Base-by-base conservation (phyloP, 2,888 invertebrate genomes). In the Apantesis nais region DNA sequence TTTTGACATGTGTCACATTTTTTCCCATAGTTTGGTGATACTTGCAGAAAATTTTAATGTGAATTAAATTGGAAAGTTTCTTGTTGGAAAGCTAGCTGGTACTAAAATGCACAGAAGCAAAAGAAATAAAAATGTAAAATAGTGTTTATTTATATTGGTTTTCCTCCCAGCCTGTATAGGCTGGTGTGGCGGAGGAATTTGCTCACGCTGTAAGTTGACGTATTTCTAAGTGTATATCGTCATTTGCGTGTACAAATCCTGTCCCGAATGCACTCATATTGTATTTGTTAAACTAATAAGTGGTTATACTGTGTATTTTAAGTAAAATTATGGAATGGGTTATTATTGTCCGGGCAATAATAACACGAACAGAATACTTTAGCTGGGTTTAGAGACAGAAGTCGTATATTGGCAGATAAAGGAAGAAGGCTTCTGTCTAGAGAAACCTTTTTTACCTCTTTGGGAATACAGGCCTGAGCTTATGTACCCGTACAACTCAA, bases 41-140 rank as follows among this genome's bases (percentile, higher is more conserved):
- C n/a, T 67, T 65, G 19, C 34, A 62, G 31, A 77, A 74, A 70
- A 72, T 75, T 71, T 61, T 61, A 34, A 75, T 75, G 71, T 73
- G 62, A 72, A 67, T 68, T 39, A 14, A 58, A 70, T 65, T 22
- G 31, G 44, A 72, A 76, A 70, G 73, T 73, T 62, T 39, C 22
- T 67, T 62, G 37, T 68, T 72, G 8, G 11, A 31, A 72, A 66
- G 63, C 70, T 12, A 58, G 63, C 58, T 68, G 67, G 67, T 52
- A 39, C n/a, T 58, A 31, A 70, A 58, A 73, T 74, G 70, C 70
- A 66, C 60, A 62, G 62, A 14, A 75, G 70, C 65, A 70, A 67
- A 71, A n/a, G 39, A 34, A 73, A 66, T 29, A 64, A 73, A 72
- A 71, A 75, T 75, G 65, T 72, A 70, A 77, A 68, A 67, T 68